phyloP scores from a whole-genome alignment of 2,113 vertebrate genomes.

The Prinia subflava region DNA sequence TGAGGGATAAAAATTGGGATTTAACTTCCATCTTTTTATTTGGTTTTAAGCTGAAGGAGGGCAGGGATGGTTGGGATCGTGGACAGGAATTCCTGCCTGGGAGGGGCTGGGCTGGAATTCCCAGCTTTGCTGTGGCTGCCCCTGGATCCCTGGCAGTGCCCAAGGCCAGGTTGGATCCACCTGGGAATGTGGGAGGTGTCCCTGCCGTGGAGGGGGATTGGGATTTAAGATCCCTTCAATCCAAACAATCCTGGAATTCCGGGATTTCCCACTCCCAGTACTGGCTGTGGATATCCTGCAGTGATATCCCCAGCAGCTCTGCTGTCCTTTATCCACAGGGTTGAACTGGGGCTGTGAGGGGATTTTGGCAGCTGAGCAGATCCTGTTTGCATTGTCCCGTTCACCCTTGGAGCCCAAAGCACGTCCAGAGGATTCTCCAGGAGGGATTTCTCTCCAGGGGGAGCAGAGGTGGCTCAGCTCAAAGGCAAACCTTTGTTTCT shows the following conservation, averaged over 20 bases:
- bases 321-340: background rate
- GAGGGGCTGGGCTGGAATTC: background rate
- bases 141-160: background rate
- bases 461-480: background rate
- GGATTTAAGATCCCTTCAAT: background rate
- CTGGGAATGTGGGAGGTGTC: background rate
- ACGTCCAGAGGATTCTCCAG: background rate
- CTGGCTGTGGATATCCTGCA: background rate
- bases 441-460: background rate
- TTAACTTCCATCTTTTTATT: background rate
- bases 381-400: background rate
- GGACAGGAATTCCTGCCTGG: background rate
- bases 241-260: background rate
- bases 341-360: background rate
- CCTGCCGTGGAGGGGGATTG: background rate
- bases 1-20: background rate
- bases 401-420: background rate
- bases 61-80: accelerated
- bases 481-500: background rate
- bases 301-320: background rate
- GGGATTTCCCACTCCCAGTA: accelerated
- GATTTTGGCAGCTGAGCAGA: background rate
- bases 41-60: background rate
- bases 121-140: background rate
- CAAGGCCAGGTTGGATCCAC: background rate